Evolutionary conservation across 2,888 invertebrate genomes (phyloP).

Genomic region (Ichneumoninae sp.): DNA sequence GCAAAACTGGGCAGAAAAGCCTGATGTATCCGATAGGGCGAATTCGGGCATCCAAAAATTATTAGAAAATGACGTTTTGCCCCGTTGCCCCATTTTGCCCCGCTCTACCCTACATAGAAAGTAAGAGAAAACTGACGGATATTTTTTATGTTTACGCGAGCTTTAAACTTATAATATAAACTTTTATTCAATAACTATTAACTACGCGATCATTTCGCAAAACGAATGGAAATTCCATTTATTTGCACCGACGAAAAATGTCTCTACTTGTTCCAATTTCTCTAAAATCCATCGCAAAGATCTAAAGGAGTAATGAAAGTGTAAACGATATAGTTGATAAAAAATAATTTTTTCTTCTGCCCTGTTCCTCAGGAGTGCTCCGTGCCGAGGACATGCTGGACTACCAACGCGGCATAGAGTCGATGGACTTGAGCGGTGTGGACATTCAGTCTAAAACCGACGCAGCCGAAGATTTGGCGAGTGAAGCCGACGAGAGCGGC

Average conservation of each 20-base stretch:
- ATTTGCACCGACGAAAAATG: not conserved
- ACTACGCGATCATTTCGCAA: not conserved
- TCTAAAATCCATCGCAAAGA: not conserved
- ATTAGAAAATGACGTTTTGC: no score
- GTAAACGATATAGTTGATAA: not conserved
- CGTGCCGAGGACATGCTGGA: constrained; percentile 58
- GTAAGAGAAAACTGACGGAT: not conserved
- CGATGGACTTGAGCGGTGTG: constrained; percentile 65
- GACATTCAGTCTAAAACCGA: constrained; percentile 47
- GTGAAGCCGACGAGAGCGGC: constrained; percentile 56
- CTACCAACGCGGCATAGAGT: constrained; percentile 58
- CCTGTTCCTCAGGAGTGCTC: constrained; percentile 61
- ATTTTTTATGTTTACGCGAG: not conserved
- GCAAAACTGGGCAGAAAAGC: no score
- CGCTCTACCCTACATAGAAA: no score
- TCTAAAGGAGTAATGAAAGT: not conserved
- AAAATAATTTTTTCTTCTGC: constrained; percentile 40
- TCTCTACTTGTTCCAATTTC: not conserved
- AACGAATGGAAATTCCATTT: not conserved
- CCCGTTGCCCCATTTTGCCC: no score
- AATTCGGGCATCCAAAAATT: no score
- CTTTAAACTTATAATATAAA: not conserved
- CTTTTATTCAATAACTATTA: not conserved
- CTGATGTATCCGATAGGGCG: no score
- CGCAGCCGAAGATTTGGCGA: constrained; percentile 42